Base-by-base conservation (phyloP, 1,140 invertebrate species). In the Eumeta japonica region DNA sequence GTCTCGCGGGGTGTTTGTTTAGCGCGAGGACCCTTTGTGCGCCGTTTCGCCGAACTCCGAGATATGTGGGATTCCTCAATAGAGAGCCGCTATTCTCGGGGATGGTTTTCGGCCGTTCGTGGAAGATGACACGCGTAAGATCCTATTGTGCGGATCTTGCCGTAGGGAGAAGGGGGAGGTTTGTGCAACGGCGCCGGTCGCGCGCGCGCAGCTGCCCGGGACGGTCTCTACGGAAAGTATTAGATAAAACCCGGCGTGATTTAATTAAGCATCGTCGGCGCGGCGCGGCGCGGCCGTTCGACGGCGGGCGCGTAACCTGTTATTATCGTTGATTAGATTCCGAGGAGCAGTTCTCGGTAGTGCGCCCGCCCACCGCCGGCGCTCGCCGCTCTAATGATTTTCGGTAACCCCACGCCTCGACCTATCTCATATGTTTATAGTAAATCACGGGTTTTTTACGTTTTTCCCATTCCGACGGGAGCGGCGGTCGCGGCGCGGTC, bases 341-440 rank as follows among this genome's bases (percentile, higher is more conserved):
- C 64, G 68, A 58, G 68, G 67, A 64, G 68, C 62, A 63, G 65
- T 73, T 73, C 68, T 73, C 66, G 62, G 68, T 73, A 73, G 68
- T 73, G 60, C 51, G 52, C 34, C 50, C 58, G 62, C 5, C 7
- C 28, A 12, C 5, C 13, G 9, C 7, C 56, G 56, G 55, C 68
- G 68, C 68, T 66, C 68, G 63, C 67, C 65, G 68, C 68, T 74
- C 64, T 73, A 73, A 73, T 73, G 66, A 70, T 74, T 73, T 71
- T 73, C 58, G 64, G 66, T 70, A 67, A 68, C 65, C 62, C 61
- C 58, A 58, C 57, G 57, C 50, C 55, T 55, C 61, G 61, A 54
- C 60, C 60, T 62, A 65, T 62, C 62, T 59, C 61, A 37, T 42
- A 52, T 43, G 68, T 47, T 50, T 59, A 55, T 58, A 74, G 66